A percentile compares a stretch with the other conserved stretches of the same genome.
phyloP scores from a whole-genome alignment of 2,113 vertebrate species.

The Cynocephalus volans region DNA sequence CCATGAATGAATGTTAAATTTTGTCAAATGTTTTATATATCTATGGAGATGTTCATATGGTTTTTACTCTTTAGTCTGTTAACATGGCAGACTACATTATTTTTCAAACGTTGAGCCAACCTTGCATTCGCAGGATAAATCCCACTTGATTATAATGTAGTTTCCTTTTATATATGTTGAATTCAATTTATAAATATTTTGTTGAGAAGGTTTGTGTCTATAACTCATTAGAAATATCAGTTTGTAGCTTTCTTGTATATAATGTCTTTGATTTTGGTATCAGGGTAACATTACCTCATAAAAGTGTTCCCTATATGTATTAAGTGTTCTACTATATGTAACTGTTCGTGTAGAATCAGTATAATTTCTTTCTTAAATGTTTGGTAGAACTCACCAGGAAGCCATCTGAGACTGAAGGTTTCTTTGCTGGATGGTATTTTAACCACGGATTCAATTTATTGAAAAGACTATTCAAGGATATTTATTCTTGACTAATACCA shows the following conservation, averaged over 20 bases:
- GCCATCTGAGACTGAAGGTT: background rate
- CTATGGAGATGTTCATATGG: background rate
- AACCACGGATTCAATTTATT: conserved; percentile 5
- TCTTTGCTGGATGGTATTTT: conserved; percentile 20
- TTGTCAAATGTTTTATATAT: background rate
- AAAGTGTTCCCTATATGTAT: background rate
- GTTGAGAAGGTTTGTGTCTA: background rate
- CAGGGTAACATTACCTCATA: background rate
- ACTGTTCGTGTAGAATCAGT: background rate
- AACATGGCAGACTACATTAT: background rate
- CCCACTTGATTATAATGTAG: background rate
- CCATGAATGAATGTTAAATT: background rate
- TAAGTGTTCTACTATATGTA: background rate
- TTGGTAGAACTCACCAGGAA: background rate
- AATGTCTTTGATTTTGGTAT: background rate
- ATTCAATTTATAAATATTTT: conserved; percentile 9
- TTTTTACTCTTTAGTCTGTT: conserved; percentile 26
- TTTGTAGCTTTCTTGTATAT: background rate
- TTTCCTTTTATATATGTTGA: background rate
- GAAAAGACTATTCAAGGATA: background rate
- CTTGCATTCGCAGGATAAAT: background rate
- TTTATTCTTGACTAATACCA: background rate
- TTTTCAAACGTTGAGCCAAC: background rate
- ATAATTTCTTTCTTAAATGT: background rate
- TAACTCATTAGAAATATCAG: conserved; percentile 4